phyloP scores from a whole-genome alignment of 2,797 vertebrate genomes.

The Micrastur ruficollis region DNA sequence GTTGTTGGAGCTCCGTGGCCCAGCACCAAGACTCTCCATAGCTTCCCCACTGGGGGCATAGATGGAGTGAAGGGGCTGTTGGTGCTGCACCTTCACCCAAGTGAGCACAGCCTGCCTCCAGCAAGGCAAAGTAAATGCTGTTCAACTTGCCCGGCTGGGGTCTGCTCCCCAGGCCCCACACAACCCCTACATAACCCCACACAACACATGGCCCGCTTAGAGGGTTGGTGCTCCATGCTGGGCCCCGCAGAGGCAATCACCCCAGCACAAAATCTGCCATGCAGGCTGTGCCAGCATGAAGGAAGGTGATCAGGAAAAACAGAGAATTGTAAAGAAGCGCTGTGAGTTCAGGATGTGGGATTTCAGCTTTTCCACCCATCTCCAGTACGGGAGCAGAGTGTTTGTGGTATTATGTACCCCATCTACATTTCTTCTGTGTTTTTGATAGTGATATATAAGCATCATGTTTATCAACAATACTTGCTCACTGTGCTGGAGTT shows the following conservation, averaged over 20 bases:
- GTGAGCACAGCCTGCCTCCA: not conserved
- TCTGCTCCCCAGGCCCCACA: not conserved
- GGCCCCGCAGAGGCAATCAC: not conserved
- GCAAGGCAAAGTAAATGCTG: not conserved
- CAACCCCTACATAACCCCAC: not conserved
- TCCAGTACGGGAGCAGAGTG: not conserved
- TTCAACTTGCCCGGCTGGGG: not conserved
- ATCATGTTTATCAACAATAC: not conserved
- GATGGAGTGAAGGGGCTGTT: not conserved
- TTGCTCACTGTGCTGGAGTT: not conserved
- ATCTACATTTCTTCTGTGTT: not conserved
- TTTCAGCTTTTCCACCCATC: not conserved
- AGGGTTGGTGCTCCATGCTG: fast-evolving
- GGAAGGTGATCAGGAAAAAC: not conserved
- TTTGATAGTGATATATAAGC: not conserved
- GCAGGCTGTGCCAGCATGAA: not conserved
- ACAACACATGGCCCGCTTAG: fast-evolving
- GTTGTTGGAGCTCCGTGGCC: not conserved
- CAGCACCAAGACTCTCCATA: not conserved
- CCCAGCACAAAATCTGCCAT: fast-evolving
- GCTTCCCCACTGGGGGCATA: not conserved
- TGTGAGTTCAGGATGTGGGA: not conserved
- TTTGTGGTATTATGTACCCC: not conserved
- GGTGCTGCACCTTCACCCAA: not conserved
- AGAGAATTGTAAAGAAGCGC: not conserved